Evolutionary conservation across 2,888 invertebrate species (phyloP).

Genomic region (Cerastoderma edule): DNA sequence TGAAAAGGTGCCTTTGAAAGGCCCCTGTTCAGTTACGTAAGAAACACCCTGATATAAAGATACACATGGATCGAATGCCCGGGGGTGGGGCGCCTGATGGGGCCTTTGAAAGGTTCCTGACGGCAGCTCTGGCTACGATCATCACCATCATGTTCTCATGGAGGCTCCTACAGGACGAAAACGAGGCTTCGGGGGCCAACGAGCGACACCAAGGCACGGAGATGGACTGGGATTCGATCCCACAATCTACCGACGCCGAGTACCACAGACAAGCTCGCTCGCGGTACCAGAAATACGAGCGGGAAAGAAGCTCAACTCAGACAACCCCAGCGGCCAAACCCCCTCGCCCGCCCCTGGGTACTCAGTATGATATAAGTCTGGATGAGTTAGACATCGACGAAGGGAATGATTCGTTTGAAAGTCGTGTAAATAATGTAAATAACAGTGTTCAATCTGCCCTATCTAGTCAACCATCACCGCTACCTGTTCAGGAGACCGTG

Average conservation of each 20-base stretch:
- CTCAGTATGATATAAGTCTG: constrained; percentile 12
- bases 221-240: no score
- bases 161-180: constrained; percentile 76
- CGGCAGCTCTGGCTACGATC: constrained; percentile 81
- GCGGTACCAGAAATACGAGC: neutral
- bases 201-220: no score
- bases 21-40: constrained; percentile 1
- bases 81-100: constrained; percentile 67
- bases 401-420: no score
- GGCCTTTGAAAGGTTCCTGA: constrained; percentile 80
- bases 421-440: constrained; percentile 18
- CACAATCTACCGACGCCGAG: no score
- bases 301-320: neutral
- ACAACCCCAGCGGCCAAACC: no score
- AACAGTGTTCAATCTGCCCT: neutral
- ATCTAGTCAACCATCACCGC: no score
- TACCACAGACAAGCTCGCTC: constrained; percentile 6
- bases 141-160: constrained; percentile 82
- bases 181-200: constrained; percentile 57
- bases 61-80: constrained; percentile 53
- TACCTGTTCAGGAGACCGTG: constrained; percentile 22
- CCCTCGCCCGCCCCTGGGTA: neutral
- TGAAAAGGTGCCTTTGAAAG: no score
- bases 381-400: constrained; percentile 5
- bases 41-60: neutral